phyloP scores from a whole-genome alignment of 2,113 vertebrate species.

The Tragelaphus strepsiceros region DNA sequence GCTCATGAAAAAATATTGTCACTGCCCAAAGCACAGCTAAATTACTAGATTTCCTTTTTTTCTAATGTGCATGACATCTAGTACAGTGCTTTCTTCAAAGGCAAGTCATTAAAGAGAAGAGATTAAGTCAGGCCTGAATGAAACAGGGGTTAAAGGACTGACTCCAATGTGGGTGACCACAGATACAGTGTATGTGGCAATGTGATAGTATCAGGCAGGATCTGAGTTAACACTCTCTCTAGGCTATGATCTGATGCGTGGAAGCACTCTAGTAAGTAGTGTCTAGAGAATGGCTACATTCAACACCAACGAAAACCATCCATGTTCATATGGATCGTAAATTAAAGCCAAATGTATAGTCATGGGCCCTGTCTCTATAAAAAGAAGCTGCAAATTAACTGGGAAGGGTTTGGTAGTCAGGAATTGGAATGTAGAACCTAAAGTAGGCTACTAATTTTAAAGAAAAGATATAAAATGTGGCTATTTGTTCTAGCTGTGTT shows the following conservation, averaged over 20 bases:
- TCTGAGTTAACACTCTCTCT: not conserved
- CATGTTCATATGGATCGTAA: not conserved
- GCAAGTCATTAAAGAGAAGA: constrained; percentile 22
- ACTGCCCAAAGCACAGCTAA: constrained; percentile 19
- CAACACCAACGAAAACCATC: not conserved
- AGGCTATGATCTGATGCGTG: not conserved
- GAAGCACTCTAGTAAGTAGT: not conserved
- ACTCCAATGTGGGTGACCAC: not conserved
- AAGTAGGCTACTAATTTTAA: not conserved
- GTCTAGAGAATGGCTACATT: not conserved
- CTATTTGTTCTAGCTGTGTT: not conserved
- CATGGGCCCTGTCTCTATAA: not conserved
- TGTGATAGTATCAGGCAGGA: not conserved
- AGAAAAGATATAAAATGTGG: not conserved
- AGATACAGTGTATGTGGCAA: not conserved
- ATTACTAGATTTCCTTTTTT: constrained; percentile 33
- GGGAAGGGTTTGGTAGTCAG: not conserved
- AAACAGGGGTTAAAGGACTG: not conserved
- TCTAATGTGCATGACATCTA: not conserved
- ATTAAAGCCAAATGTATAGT: not conserved
- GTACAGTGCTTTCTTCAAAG: constrained; percentile 34
- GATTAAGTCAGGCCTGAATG: not conserved
- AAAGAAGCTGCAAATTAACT: not conserved
- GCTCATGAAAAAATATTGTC: constrained; percentile 19
- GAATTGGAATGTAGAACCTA: not conserved